Conservation (phyloP, 2,888 invertebrate species). For the Sclerodermus sp. region DNA sequence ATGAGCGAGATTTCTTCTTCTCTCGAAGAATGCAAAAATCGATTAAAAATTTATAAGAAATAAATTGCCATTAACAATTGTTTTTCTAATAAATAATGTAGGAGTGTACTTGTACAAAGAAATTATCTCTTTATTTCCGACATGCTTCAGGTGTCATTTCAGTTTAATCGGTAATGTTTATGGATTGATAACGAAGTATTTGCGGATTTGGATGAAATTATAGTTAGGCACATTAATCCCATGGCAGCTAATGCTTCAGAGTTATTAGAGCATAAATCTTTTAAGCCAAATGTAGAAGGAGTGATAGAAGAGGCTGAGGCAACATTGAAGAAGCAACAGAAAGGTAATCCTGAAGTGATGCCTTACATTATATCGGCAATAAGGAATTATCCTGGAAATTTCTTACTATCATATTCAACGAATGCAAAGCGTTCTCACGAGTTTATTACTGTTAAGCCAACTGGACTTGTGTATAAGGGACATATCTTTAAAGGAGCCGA, state of each 20-base stretch:
- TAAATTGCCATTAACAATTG: no score
- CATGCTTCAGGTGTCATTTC: no score
- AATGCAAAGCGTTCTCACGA: constrained; percentile 85
- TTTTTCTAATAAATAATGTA: no score
- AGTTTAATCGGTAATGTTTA: constrained; percentile 76
- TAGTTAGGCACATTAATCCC: constrained; percentile 93
- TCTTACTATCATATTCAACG: constrained; percentile 91
- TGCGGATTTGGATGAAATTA: constrained; percentile 99
- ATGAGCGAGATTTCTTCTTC: no score
- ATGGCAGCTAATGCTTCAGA: constrained; percentile 95
- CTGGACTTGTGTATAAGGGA: constrained; percentile 89
- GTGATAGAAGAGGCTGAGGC: constrained; percentile 87
- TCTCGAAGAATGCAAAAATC: no score
- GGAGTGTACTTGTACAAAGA: no score
- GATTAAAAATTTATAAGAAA: no score
- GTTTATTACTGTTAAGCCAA: constrained; percentile 86
- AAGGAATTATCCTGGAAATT: constrained; percentile 78
- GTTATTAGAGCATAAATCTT: constrained; percentile 88
- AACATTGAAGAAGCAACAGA: constrained; percentile 82
- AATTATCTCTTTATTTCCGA: no score
- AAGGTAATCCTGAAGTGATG: constrained; percentile 83
- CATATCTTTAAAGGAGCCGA: constrained; percentile 82
- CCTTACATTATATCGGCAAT: constrained; percentile 81
- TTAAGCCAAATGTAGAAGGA: constrained; percentile 75
- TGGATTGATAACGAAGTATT: constrained; percentile 92